A percentile compares a stretch with the other conserved stretches of the same genome.
Conservation (phyloP, 1,140 invertebrate genomes). For the Trichonephila clavata region DNA sequence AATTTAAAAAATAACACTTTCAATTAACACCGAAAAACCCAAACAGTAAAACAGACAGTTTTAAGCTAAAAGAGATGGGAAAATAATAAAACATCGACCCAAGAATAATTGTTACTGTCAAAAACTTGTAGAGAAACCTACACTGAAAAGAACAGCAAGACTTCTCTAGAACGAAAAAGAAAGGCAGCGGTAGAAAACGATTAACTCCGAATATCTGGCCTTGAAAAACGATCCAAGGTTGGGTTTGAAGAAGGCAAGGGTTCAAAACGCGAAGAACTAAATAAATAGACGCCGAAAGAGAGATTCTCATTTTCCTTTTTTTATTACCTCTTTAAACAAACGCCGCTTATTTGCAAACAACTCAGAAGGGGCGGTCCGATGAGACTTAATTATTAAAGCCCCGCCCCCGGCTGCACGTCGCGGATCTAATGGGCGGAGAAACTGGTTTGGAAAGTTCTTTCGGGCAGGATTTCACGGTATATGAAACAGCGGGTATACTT, state of each 20-base stretch:
- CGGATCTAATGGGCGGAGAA: constrained; percentile 51
- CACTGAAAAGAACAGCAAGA: not conserved
- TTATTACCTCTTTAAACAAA: constrained; percentile 47
- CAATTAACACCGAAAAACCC: not conserved
- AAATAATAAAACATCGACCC: not conserved
- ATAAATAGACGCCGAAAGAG: not conserved
- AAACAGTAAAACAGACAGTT: not conserved
- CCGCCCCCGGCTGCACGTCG: constrained; percentile 59
- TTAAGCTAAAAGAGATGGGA: not conserved
- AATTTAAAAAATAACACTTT: not conserved
- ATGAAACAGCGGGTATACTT: not conserved
- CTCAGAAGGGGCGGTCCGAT: constrained; percentile 50
- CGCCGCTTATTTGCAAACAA: constrained; percentile 74
- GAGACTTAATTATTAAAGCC: constrained; percentile 65
- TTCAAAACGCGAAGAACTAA: not conserved
- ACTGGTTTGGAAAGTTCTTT: constrained; percentile 18
- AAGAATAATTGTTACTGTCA: not conserved
- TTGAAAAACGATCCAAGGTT: constrained; percentile 57
- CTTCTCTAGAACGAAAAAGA: not conserved
- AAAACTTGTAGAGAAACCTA: not conserved
- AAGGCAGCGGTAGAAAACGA: constrained; percentile 25
- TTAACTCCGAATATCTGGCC: constrained; percentile 41
- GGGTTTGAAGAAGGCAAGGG: constrained; percentile 6
- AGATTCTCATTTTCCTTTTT: constrained; percentile 13
- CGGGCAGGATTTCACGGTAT: not conserved